Evolutionary conservation across 2,797 vertebrate species (phyloP), one percentile per base, ranked within the genome.

Genomic region (Holocentrus rufus): DNA sequence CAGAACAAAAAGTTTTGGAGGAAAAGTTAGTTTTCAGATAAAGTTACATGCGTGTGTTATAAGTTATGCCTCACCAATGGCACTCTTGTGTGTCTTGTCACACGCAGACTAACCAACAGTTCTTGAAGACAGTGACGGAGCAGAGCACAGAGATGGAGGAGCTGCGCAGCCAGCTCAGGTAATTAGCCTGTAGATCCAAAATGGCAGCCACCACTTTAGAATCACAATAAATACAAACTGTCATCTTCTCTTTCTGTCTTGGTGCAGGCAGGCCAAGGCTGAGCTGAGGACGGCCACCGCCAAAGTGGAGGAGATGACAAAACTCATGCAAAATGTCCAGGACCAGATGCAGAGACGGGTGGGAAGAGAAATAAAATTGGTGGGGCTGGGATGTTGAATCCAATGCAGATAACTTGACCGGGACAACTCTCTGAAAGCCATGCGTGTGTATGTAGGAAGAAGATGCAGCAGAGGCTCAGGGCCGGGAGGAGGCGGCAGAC

Each of bases 41-140:
- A 62, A 72, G 47, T 76, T 57, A 1, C 11, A 55, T 55, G 56
- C 56, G 56, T 85, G 78, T 76, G 72, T 47, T 52, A 20, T n/a
- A 58, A 82, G 47, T 74, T 68, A 93, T 93, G 92, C 83, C 87
- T 15, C 81, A 83, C 60, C 83, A 74, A 74, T 82, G 82, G 66
- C 59, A 85, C 55, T 85, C 83, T 22, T 93, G 90, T 83, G 86
- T 91, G 55, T 90, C 82, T 20, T 94, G 91, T 88, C 87, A 93
- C 77, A 91, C 88, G 2, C 94, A 99, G 98, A 94, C 89, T 54
- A 97, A 96, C 87, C 95, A 97, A 74, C 94, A 97, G 67, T 93
- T 98, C 70, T 86, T 97, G 88, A 94, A 94, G 90, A 94, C 94
- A 0, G 76, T 99, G 83, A 93, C 92, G 8, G 95, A 97, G 53